Evolutionary conservation across 2,888 invertebrate species (phyloP), one percentile per base, ranked within the genome.

Genomic region (Synergus laeviventris): DNA sequence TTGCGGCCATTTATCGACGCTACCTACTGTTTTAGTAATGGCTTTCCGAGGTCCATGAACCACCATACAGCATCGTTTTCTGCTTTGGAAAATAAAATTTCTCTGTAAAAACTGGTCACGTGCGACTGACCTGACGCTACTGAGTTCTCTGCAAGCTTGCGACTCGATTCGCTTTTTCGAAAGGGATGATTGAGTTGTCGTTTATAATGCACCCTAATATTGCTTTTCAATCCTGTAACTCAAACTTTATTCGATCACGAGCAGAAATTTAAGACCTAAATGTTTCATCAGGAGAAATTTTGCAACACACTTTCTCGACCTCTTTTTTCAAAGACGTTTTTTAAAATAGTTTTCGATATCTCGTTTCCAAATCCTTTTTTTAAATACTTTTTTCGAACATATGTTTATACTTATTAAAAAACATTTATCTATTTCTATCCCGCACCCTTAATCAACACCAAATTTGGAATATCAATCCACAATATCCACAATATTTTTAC

Each of bases 11-110:
- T 89, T 90, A 89, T 89, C 86, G 84, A 78, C 78, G 81, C 78
- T 81, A 80, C 81, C 84, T 85, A 86, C 87, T 88, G 89, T 87
- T 89, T 90, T 89, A 89, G 86, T 89, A 87, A 90, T 88, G 87
- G 88, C 82, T 84, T 86, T 85, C 86, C 81, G 81, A 80, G 76
- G 78, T 75, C 74, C 80, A 75, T 70, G 66, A 24, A 62, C 45
- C 38, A 2, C 74, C 79, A n/a, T n/a, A n/a, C 77, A 74, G 80
- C 62, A 79, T 70, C 62, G 74, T 73, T 18, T 76, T 76, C 70
- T 73, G 76, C 78, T 54, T 61, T 42, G 11, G 36, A 42, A 78
- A 81, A 82, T 83, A 82, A 81, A 83, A 82, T 80, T 82, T 80
- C 77, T 74, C 77, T 61, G 77, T 62, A 64, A 62, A 73, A 82